Base-by-base conservation (phyloP, 2,888 invertebrate species). In the Embidobia sp. region DNA sequence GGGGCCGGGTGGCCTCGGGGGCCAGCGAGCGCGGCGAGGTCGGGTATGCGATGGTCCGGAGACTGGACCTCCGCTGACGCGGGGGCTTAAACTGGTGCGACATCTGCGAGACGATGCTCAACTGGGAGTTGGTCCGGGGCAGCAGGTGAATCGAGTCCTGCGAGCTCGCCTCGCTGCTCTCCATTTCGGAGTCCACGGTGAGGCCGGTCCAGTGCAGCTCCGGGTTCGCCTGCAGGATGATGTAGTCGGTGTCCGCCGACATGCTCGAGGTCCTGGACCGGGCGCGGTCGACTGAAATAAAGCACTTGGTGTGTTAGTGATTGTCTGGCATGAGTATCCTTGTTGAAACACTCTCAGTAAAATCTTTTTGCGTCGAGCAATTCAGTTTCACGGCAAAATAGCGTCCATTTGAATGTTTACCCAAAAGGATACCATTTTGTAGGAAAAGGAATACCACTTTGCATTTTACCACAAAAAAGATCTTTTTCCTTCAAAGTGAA, bases 171-270 rank as follows among this genome's bases (percentile, higher is more conserved):
- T 90, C 89, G 78, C 91, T 91, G 10, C 88, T 85, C 18, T 87
- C 85, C 18, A 86, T 87, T 55, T 89, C 90, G 0, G 87, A 85
- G 26, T 90, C 89, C 22, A 91, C 90, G 48, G 87, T 88, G 5
- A 91, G 85, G 7, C 91, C 91, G 44, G 91, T 90, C 92, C 92
- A 92, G 72, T 91, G 91, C n/a, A 85, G 83, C 37, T 91, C 85
- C 8, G 92, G 91, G 44, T 91, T 91, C 1, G 91, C 88, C 84
- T 92, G 92, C 59, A 92, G 89, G 44, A 92, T 85, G 66, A 92
- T 91, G 82, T 90, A 92, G 81, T 92, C 91, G 18, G 91, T 91
- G 79, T 92, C 92, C 48, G 84, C 82, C 13, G 90, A 87, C 2
- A 81, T 19, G 48, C 81, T 81, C 1, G 82, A 81, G 0, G 81